Percentiles rank a stretch among this genome's conserved stretches.
These are phyloP conservation scores for Lutraria lutraria DNA, from an alignment of 2,888 invertebrate genomes.

Conservation along the genomic window DNA sequence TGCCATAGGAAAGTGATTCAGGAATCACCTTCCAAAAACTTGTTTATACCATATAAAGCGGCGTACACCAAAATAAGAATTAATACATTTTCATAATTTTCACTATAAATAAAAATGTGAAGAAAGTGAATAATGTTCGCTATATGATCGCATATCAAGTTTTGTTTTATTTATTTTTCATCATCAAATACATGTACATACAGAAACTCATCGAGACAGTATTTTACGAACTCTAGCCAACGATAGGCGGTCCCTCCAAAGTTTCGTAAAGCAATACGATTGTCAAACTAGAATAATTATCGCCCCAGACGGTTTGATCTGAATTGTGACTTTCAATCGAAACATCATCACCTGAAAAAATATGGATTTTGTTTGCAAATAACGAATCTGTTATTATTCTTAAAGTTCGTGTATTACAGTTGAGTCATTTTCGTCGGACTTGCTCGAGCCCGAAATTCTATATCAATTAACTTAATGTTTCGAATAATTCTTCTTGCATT, in stretches of 20 bases:
- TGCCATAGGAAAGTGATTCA: too few species aligned
- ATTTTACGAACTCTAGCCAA: background rate
- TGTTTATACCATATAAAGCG: too few species aligned
- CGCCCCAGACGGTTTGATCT: conserved; percentile 17
- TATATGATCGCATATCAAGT: too few species aligned
- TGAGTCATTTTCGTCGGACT: background rate
- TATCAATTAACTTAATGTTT: background rate
- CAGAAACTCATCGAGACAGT: too few species aligned
- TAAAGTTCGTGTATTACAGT: background rate
- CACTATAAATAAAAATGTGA: too few species aligned
- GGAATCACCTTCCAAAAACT: too few species aligned
- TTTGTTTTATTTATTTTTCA: too few species aligned
- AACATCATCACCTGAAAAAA: conserved; percentile 29
- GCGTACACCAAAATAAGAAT: too few species aligned
- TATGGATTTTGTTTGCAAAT: background rate
- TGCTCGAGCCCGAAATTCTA: background rate
- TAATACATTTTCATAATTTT: too few species aligned
- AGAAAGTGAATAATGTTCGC: too few species aligned
- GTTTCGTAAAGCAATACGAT: conserved; percentile 9
- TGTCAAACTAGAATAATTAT: conserved; percentile 24
- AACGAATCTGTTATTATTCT: background rate
- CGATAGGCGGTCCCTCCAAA: background rate
- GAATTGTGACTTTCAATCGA: background rate
- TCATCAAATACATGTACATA: too few species aligned
- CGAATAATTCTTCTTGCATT: background rate